Conservation (phyloP, 2,888 invertebrate species). For the Caenorhabditis angaria region DNA sequence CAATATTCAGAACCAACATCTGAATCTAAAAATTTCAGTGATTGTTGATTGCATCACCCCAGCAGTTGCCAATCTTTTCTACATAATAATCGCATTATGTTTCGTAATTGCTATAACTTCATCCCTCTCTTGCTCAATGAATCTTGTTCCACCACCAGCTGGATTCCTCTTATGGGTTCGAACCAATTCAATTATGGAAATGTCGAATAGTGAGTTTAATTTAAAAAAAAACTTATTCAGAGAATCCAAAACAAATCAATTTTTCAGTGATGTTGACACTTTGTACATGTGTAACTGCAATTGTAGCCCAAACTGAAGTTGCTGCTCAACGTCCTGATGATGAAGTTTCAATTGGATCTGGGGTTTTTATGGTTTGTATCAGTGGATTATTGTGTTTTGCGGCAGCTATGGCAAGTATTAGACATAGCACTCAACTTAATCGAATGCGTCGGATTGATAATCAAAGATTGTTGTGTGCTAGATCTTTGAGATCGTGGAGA, state of each 20-base stretch:
- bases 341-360: constrained; percentile 52
- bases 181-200: constrained; percentile 57
- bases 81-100: constrained; percentile 62
- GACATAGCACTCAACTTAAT: constrained; percentile 47
- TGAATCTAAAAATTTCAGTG: constrained; percentile 41
- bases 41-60: constrained; percentile 64
- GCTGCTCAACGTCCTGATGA: constrained; percentile 48
- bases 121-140: constrained; percentile 47
- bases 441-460: constrained; percentile 58
- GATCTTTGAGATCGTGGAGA: constrained; percentile 62
- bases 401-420: constrained; percentile 52
- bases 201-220: constrained; percentile 55
- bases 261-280: constrained; percentile 55
- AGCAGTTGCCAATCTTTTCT: constrained; percentile 61
- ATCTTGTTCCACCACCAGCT: constrained; percentile 50
- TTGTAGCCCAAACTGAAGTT: constrained; percentile 52
- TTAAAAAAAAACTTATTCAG: constrained; percentile 5
- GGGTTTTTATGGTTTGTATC: constrained; percentile 52
- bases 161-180: constrained; percentile 59
- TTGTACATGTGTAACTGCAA: constrained; percentile 48
- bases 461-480: constrained; percentile 57
- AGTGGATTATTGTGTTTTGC: constrained; percentile 49
- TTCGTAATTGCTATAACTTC: constrained; percentile 55
- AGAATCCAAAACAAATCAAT: too few relatives aligned
- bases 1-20: too few relatives aligned